Conservation (phyloP, 2,888 invertebrate species). For the Tachystola acroxantha region DNA sequence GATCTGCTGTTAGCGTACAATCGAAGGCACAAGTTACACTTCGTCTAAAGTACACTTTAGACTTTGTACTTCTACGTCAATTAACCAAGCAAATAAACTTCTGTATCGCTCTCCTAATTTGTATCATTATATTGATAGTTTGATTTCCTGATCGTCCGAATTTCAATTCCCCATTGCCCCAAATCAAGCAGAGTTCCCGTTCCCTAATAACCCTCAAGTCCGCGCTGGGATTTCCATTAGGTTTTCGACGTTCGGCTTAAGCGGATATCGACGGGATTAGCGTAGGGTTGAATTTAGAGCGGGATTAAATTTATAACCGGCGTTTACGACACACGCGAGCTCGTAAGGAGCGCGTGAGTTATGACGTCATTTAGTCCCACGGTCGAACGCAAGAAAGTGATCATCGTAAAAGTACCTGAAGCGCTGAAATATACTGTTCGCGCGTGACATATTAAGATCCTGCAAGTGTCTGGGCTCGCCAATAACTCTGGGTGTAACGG, state of each 20-base stretch:
- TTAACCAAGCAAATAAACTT: no score
- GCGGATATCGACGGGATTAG: conserved; percentile 18
- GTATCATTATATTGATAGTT: no score
- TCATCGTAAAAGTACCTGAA: conserved; percentile 22
- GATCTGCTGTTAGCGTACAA: no score
- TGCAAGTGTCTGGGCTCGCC: no score
- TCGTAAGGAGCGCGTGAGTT: conserved; percentile 21
- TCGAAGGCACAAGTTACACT: no score
- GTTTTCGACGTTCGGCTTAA: conserved; percentile 1
- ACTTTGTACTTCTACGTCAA: no score
- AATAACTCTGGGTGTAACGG: no score
- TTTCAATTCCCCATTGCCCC: background rate
- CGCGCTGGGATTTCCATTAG: background rate
- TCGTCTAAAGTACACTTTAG: no score
- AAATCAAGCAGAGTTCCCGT: background rate
- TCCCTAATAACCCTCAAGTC: background rate
- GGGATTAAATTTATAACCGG: conserved; percentile 28
- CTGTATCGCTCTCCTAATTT: no score
- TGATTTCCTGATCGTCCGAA: no score
- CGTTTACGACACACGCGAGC: conserved; percentile 23
- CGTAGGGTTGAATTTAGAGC: conserved; percentile 26
- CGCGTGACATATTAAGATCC: conserved; percentile 9
- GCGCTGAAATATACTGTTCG: conserved; percentile 4
- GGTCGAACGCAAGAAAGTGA: conserved; percentile 19
- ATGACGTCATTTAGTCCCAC: conserved; percentile 27